Conservation (phyloP, 2,888 invertebrate species). For the Phrixothrix hirtus region DNA sequence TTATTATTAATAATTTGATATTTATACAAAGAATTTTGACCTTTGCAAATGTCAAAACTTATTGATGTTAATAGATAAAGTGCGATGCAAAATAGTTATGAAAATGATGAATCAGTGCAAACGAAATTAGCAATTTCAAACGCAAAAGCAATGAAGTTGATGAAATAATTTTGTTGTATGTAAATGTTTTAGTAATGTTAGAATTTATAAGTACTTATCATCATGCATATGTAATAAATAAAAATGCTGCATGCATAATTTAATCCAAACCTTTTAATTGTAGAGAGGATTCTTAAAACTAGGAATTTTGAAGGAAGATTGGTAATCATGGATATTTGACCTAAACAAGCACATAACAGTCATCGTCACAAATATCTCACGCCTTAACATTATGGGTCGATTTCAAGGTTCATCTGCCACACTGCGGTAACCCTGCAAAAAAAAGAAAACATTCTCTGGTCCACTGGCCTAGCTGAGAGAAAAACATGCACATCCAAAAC, state of each 20-base stretch:
- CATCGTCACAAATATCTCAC: constrained; percentile 40
- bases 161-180: too few relatives aligned
- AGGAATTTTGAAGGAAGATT: constrained; percentile 37
- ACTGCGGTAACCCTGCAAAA: constrained; percentile 48
- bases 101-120: too few relatives aligned
- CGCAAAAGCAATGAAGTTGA: too few relatives aligned
- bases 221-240: background rate
- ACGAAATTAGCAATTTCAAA: too few relatives aligned
- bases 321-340: constrained; percentile 39
- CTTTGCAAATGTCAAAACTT: too few relatives aligned
- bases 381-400: constrained; percentile 52
- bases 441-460: constrained; percentile 36
- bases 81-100: too few relatives aligned
- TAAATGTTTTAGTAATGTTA: too few relatives aligned
- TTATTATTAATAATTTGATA: too few relatives aligned
- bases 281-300: constrained; percentile 26
- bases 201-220: too few relatives aligned
- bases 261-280: constrained; percentile 2
- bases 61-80: too few relatives aligned
- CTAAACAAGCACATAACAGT: constrained; percentile 38
- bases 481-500: constrained; percentile 30
- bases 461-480: constrained; percentile 34
- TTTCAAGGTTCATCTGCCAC: constrained; percentile 40
- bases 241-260: constrained; percentile 7
- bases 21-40: too few relatives aligned